Base-by-base conservation (phyloP, 2,797 vertebrate species). In the Danio kyathit region DNA sequence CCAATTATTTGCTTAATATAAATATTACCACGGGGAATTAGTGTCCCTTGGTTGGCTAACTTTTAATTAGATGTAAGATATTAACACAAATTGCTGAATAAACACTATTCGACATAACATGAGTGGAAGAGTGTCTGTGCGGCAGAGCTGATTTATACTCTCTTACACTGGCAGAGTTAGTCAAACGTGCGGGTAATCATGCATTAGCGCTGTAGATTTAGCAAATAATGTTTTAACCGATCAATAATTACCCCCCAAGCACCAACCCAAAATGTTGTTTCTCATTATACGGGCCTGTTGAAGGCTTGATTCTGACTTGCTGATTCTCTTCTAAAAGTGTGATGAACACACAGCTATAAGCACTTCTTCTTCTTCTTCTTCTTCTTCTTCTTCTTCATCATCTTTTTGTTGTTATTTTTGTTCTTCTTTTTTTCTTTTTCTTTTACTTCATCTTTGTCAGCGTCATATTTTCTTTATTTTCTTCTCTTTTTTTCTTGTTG, bases 61-160 rank as follows among this genome's bases (percentile, higher is more conserved):
- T 80, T 85, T 84, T 82, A 85, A 85, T 51, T 82, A 82, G 54
- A 71, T 76, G 65, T 74, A 70, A 66, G 56, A 78, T 86, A 82
- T 81, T 72, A 61, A 77, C 66, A 80, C 43, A 74, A 74, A 77
- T 21, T 41, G 57, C 69, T 85, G 51, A 82, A 70, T 52, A 81
- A 80, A 72, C 65, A 21, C 41, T 69, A 71, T 74, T 78, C 1
- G 19, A 73, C 51, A 80, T 57, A 66, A 72, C 69, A 49, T 76
- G 60, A 74, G 65, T 75, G 82, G 54, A 43, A 48, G 74, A 51
- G 57, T 9, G 69, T 63, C 49, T 67, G 17, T 16, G 76, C 38
- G 19, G 11, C 52, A 44, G 54, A 43, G 84, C 71, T 51, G 77
- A 41, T 63, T 54, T 52, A 74, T 70, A 79, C 73, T 40, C 76